These are phyloP conservation scores for Mizuhopecten yessoensis DNA, from an alignment of 1,140 invertebrate species.

Conservation along the genomic window DNA sequence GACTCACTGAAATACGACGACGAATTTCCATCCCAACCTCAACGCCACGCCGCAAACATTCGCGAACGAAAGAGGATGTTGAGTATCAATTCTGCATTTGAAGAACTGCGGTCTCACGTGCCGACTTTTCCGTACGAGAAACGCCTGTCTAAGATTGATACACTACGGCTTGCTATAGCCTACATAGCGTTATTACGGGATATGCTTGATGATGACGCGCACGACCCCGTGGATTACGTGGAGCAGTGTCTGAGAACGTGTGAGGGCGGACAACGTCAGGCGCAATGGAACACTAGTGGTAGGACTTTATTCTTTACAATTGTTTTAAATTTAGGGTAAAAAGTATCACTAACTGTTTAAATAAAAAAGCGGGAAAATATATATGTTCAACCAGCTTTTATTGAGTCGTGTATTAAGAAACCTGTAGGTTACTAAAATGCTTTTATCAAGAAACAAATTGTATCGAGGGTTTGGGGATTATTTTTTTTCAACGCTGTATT, in stretches of 20 bases:
- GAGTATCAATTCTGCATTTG: conserved; percentile 98
- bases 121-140: conserved; percentile 99
- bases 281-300: conserved; percentile 98
- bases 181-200: conserved; percentile 99
- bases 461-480: no score
- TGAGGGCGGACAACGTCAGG: conserved; percentile 90
- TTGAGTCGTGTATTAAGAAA: no score
- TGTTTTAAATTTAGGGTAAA: no score
- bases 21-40: conserved; percentile 50
- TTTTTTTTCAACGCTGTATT: no score
- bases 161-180: conserved; percentile 97
- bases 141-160: conserved; percentile 98
- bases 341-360: no score
- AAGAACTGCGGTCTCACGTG: conserved; percentile 89
- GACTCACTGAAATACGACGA: conserved; percentile 54
- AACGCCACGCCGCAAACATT: conserved; percentile 67
- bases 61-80: conserved; percentile 97
- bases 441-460: no score
- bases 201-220: conserved; percentile 90
- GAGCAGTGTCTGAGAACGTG: conserved; percentile 95
- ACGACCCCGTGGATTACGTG: conserved; percentile 95
- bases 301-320: no score
- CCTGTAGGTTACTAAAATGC: no score
- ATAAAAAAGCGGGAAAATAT: no score
- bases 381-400: no score